Conservation (phyloP, 1,140 invertebrate species). For the Zaprionus inermis region DNA sequence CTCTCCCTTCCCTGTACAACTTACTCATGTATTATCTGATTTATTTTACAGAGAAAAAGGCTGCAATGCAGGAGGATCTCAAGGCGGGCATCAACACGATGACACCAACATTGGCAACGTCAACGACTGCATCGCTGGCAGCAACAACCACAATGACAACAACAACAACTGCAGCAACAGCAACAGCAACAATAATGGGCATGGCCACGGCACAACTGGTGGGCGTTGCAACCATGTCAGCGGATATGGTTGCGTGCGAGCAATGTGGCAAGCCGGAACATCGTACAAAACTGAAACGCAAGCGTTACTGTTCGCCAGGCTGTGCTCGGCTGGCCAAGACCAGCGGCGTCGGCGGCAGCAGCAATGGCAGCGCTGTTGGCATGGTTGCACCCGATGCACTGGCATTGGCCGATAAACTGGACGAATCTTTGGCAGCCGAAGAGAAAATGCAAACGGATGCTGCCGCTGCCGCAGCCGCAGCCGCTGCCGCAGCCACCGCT, state of each 20-base stretch:
- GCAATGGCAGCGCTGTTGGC: constrained; percentile 48
- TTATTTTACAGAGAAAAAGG: constrained; percentile 80
- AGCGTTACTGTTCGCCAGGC: constrained; percentile 89
- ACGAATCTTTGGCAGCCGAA: constrained; percentile 69
- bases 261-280: constrained; percentile 90
- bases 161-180: not conserved
- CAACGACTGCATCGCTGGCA: constrained; percentile 3
- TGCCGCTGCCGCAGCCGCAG: not conserved
- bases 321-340: constrained; percentile 72
- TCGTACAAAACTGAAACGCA: constrained; percentile 90
- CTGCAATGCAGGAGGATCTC: constrained; percentile 72
- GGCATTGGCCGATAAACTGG: constrained; percentile 65
- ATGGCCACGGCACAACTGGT: not conserved
- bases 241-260: constrained; percentile 89
- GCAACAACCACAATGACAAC: not conserved
- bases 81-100: constrained; percentile 31
- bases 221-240: constrained; percentile 29
- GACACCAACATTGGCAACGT: constrained; percentile 8
- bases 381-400: constrained; percentile 63
- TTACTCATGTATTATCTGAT: not conserved
- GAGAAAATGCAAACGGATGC: constrained; percentile 70
- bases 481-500: not conserved
- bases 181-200: not conserved
- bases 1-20: no score
- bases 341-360: constrained; percentile 2